Evolutionary conservation across 2,113 vertebrate species (phyloP).

Genomic region (Vireo altiloquus): DNA sequence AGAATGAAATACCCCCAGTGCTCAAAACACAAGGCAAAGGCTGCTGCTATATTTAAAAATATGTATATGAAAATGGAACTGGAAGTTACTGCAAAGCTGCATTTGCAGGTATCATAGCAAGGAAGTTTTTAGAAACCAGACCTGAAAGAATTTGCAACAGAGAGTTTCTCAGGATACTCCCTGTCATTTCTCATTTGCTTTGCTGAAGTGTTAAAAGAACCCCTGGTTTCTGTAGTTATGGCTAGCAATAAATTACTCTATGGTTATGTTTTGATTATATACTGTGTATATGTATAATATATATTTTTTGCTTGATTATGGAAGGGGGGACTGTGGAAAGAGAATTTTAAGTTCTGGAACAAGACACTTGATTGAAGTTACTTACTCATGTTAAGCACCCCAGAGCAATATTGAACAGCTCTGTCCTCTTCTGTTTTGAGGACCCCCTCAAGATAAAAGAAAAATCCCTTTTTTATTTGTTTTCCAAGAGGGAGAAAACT

Average conservation of each 20-base stretch:
- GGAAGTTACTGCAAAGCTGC: not conserved
- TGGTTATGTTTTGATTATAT: not conserved
- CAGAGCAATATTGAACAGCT: not conserved
- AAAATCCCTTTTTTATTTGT: not conserved
- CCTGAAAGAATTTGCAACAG: not conserved
- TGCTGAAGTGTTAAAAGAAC: not conserved
- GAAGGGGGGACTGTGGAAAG: not conserved
- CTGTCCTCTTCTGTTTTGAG: not conserved
- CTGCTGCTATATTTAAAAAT: not conserved
- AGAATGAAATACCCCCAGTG: not conserved
- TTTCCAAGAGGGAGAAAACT: not conserved
- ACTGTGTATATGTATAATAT: not conserved
- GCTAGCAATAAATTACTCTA: not conserved
- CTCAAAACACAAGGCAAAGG: not conserved
- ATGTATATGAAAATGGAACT: not conserved
- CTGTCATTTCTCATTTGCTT: not conserved
- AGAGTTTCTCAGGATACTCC: not conserved
- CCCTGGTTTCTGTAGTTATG: not conserved
- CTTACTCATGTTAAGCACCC: not conserved
- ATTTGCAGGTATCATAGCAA: conserved; percentile 4
- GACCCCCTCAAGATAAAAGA: not conserved
- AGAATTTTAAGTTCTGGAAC: not conserved
- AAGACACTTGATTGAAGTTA: not conserved
- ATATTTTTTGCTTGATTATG: not conserved
- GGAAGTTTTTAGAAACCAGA: not conserved